phyloP scores from a whole-genome alignment of 2,113 vertebrate genomes.

The Penelope pileata region DNA sequence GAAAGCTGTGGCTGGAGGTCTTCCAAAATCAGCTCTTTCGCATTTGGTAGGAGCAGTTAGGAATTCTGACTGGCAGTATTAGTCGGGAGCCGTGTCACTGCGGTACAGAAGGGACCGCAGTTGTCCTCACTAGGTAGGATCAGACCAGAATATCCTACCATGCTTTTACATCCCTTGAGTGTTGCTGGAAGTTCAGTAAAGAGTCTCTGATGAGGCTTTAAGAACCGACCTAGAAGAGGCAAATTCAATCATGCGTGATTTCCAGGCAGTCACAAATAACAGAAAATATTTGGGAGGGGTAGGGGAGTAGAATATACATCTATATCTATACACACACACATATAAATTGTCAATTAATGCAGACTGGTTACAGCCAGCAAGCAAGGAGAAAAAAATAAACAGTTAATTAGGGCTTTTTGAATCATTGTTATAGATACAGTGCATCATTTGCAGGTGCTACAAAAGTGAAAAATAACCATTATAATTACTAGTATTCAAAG shows the following conservation, averaged over 20 bases:
- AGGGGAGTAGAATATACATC: constrained; percentile 42
- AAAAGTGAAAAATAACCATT: constrained; percentile 98
- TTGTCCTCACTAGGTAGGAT: constrained; percentile 54
- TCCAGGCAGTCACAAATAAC: constrained; percentile 64
- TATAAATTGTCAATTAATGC: constrained; percentile 84
- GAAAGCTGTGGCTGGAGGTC: constrained; percentile 77
- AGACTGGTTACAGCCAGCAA: constrained; percentile 81
- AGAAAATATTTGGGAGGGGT: constrained; percentile 26
- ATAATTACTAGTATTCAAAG: constrained; percentile 99
- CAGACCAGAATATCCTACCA: constrained; percentile 3
- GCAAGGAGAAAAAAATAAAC: constrained; percentile 79
- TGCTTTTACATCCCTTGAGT: background rate
- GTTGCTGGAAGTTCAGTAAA: constrained; percentile 21
- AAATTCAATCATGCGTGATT: constrained; percentile 61
- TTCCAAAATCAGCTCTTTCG: constrained; percentile 72
- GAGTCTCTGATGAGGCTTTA: constrained; percentile 49
- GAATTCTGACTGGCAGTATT: constrained; percentile 79
- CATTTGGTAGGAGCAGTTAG: constrained; percentile 77
- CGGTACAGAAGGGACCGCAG: background rate
- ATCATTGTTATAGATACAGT: constrained; percentile 83
- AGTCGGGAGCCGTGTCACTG: constrained; percentile 63
- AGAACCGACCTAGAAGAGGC: constrained; percentile 23
- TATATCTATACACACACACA: constrained; percentile 55
- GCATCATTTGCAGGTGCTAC: constrained; percentile 93
- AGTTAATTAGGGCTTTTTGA: constrained; percentile 85